Percentiles rank a stretch among this genome's conserved stretches.
Evolutionary conservation across 2,797 vertebrate species (phyloP).

Genomic region (Oophaga sylvatica): DNA sequence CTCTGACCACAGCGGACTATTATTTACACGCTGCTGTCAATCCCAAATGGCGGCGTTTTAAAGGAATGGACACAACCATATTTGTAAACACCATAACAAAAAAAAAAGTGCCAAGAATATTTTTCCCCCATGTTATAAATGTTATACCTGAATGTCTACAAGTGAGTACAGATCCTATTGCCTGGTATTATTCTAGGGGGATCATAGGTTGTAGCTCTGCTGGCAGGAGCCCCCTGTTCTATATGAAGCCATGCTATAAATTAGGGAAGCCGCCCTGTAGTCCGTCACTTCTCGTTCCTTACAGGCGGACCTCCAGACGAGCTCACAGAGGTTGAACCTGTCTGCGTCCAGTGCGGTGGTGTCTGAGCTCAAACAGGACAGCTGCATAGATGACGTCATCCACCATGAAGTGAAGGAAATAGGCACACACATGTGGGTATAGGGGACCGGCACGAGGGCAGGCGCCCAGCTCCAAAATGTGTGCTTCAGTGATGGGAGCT

Average conservation of each 20-base stretch:
- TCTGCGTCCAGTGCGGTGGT: conserved; percentile 93
- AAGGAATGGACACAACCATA: too few relatives aligned
- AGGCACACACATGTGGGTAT: conserved; percentile 93
- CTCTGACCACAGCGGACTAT: too few relatives aligned
- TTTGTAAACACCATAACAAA: too few relatives aligned
- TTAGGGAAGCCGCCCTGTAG: too few relatives aligned
- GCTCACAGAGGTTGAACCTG: conserved; percentile 95
- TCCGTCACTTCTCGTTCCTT: neutral
- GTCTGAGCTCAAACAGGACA: conserved; percentile 90
- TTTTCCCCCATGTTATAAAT: too few relatives aligned
- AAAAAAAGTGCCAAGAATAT: too few relatives aligned
- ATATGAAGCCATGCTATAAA: too few relatives aligned
- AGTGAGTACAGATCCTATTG: too few relatives aligned
- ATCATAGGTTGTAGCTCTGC: neutral
- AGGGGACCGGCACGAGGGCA: neutral
- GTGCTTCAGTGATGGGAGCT: neutral
- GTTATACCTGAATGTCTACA: too few relatives aligned
- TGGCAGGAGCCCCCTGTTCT: too few relatives aligned
- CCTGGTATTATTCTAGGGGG: neutral
- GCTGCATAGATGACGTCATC: conserved; percentile 97
- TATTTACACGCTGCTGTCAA: too few relatives aligned
- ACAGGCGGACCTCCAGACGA: conserved; percentile 97
- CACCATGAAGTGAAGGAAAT: conserved; percentile 99
- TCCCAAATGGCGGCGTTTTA: too few relatives aligned
- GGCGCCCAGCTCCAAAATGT: neutral